Evolutionary conservation across 2,797 vertebrate species (phyloP), one percentile per base, ranked within the genome.

Genomic region (Clarias fuscus): DNA sequence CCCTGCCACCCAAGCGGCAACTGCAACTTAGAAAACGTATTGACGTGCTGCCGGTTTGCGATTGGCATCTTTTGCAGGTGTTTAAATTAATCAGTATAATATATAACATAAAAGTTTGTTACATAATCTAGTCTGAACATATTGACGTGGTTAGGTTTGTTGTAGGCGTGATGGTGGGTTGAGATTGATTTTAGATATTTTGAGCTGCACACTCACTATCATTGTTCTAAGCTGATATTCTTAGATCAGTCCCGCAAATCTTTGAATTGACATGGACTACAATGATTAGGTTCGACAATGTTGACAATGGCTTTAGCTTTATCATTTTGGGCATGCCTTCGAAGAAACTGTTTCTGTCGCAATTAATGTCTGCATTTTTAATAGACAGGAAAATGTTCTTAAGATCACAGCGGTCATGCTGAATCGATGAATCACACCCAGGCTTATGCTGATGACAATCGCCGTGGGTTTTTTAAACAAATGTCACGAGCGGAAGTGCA

Each of bases 21-120:
- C 18, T 77, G 27, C 33, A 77, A 77, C 61, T 22, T 78, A 78
- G 56, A 78, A 78, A 78, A 61, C 56, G 14, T 61, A 61, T 7
- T 33, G 58, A 20, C 2, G 22, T 61, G 75, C 8, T 61, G 76
- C 30, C 22, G 58, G 27, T 37, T 61, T 22, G 56, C 22, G 0
- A 61, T 37, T 7, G 76, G 30, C 20, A 4, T 11, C 5, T 30
- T 18, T 33, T 78, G 30, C 14, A 17, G n/a, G 56, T 59, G 27
- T 18, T 75, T 53, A 75, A 53, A n/a, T 75, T 17, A 73, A 73
- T 43, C 43, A n/a, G 22, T 71, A 40, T 8, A 30, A 33, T 30
- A 30, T 30, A 68, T 7, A 68, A 68, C 17, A 17, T 33, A 30
- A 7, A 24, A 22, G 30, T 40, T 27, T n/a, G 71, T 72, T 72